Base-by-base conservation (phyloP, 1,140 invertebrate species). In the Polypedilum vanderplanki region DNA sequence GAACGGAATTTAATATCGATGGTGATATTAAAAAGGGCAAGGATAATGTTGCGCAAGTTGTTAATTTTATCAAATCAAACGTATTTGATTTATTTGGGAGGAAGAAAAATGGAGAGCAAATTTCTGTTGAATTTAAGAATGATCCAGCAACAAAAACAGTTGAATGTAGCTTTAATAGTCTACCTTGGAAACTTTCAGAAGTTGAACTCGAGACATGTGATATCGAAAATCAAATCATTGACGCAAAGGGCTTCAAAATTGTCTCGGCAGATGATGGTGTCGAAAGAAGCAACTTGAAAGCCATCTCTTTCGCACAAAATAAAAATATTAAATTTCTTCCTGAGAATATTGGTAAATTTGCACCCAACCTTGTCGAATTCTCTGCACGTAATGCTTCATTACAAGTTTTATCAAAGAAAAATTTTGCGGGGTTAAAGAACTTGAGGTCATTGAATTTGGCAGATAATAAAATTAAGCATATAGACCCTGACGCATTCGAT, bases 381-480 rank as follows among this genome's bases (percentile, higher is more conserved):
- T 15, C 46, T 57, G 46, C 46, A 57, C 12, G 46, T n/a, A 57
- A 57, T 57, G 46, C 46, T 57, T 57, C 46, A 57, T 15, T 57
- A 57, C 12, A n/a, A 57, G n/a, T 57, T 12, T n/a, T 57, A 12
- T 57, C 46, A n/a, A 57, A 57, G 15, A 57, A 57, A 12, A 57
- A 57, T 57, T 57, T 57, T 57, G 46, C 46, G 12, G 46, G 46
- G 12, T n/a, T 57, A 12, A 57, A 57, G 12, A 12, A 57, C 15
- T 57, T 57, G 12, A 12, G n/a, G 12, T 57, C 46, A n/a, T 57
- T 57, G n/a, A 57, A 57, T 57, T n/a, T 57, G 12, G 46, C 46
- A n/a, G 46, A 57, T 57, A 57, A 57, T n/a, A 57, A 57, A 57
- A 57, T 57, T 57, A 57, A 57, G 15, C n/a, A n/a, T n/a, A 57